Evolutionary conservation across 1,140 invertebrate species (phyloP).

Genomic region (Drosophila lacteicornis): DNA sequence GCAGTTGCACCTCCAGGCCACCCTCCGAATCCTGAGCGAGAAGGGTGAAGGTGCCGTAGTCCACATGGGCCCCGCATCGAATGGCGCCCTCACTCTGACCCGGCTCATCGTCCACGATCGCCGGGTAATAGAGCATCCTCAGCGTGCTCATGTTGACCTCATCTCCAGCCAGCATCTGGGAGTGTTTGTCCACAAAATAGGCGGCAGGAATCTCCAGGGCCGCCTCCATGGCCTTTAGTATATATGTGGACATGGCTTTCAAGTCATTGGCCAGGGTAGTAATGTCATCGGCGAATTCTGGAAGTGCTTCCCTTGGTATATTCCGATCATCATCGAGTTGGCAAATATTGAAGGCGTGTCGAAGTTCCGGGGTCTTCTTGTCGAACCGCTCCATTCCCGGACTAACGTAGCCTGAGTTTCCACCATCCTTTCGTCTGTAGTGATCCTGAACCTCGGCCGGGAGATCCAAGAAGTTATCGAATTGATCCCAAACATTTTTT

Average conservation of each 20-base stretch:
- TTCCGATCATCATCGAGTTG: slow-evolving; percentile 86
- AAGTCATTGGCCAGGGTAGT: slow-evolving; percentile 88
- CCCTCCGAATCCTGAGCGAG: slow-evolving; percentile 90
- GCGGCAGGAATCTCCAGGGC: slow-evolving; percentile 80
- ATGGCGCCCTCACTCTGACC: slow-evolving; percentile 85
- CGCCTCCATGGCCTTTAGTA: slow-evolving; percentile 88
- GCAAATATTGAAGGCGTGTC: slow-evolving; percentile 89
- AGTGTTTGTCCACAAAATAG: slow-evolving; percentile 87
- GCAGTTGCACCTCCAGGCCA: slow-evolving; percentile 87
- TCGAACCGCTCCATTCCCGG: slow-evolving; percentile 87
- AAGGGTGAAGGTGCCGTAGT: slow-evolving; percentile 91
- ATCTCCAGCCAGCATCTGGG: slow-evolving; percentile 86
- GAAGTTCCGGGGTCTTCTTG: slow-evolving; percentile 87
- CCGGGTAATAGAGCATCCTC: slow-evolving; percentile 89
- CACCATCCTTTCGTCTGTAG: slow-evolving; percentile 86
- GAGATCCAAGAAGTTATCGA: slow-evolving; percentile 89
- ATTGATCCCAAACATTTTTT: slow-evolving; percentile 87
- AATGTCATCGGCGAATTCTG: slow-evolving; percentile 87
- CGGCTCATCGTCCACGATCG: slow-evolving; percentile 86
- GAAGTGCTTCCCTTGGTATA: slow-evolving; percentile 88
- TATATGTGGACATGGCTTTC: slow-evolving; percentile 88
- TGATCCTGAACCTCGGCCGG: slow-evolving; percentile 87
- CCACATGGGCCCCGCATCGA: slow-evolving; percentile 89
- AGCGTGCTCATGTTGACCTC: slow-evolving; percentile 88
- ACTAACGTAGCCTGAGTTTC: slow-evolving; percentile 88